A percentile compares a stretch with the other conserved stretches of the same genome.
Conservation (phyloP, 2,888 invertebrate genomes). For the Ectobius pallidus region DNA sequence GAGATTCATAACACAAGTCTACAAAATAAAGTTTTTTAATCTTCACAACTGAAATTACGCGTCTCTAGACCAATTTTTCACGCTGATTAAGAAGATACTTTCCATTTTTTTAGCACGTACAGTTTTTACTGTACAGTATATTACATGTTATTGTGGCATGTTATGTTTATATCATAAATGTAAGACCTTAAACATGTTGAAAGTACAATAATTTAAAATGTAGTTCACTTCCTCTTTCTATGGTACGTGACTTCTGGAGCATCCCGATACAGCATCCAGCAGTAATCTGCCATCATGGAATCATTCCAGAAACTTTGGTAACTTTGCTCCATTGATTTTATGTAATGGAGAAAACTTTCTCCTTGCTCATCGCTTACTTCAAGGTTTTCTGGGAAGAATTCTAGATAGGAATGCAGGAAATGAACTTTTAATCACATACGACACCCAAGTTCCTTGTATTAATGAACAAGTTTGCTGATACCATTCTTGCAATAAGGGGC, state of each 20-base stretch:
- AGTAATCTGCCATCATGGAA: constrained; percentile 1
- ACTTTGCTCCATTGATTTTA: background rate
- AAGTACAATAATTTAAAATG: too few relatives aligned
- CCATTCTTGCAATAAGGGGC: background rate
- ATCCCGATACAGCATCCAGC: constrained; percentile 6
- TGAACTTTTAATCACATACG: background rate
- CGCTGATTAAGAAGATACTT: too few relatives aligned
- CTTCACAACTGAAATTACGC: too few relatives aligned
- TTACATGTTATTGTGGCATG: too few relatives aligned
- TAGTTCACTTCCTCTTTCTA: background rate
- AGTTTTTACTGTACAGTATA: too few relatives aligned
- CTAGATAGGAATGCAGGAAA: background rate
- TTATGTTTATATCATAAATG: too few relatives aligned
- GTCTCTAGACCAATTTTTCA: too few relatives aligned
- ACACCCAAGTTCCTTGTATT: background rate
- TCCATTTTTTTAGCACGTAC: too few relatives aligned
- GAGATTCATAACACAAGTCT: too few relatives aligned
- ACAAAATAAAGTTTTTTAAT: too few relatives aligned
- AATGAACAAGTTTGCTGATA: background rate
- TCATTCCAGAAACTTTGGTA: background rate
- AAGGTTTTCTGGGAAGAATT: background rate
- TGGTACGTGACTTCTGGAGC: background rate
- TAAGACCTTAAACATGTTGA: too few relatives aligned
- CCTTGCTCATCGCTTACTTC: background rate
- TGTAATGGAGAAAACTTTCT: background rate